Evolutionary conservation across 2,888 invertebrate species (phyloP).

Genomic region (Cephus spinipes): DNA sequence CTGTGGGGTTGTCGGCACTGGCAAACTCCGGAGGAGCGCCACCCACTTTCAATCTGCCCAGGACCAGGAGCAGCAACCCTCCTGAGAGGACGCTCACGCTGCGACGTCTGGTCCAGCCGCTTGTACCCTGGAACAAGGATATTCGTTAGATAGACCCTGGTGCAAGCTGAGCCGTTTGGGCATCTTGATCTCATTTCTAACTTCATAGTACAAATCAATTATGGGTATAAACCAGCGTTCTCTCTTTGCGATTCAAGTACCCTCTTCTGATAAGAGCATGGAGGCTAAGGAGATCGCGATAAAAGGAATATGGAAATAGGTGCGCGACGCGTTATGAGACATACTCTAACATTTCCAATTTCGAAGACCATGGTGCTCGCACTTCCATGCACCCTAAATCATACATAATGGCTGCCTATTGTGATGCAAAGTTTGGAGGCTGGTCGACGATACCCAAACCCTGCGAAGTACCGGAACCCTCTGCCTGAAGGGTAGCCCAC

Average conservation of each 20-base stretch:
- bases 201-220: neutral
- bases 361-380: neutral
- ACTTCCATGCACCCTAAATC: neutral
- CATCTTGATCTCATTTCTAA: neutral
- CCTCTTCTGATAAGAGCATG: neutral
- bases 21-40: slow-evolving; percentile 85
- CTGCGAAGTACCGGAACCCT: neutral
- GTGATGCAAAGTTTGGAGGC: neutral
- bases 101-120: slow-evolving; percentile 70
- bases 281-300: neutral
- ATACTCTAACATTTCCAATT: neutral
- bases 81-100: slow-evolving; percentile 78
- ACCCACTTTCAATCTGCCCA: slow-evolving; percentile 83
- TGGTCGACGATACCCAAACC: neutral
- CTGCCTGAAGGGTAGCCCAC: neutral
- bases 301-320: neutral
- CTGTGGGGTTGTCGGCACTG: slow-evolving; percentile 95
- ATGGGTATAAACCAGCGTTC: neutral
- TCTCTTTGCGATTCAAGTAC: neutral
- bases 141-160: neutral
- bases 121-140: slow-evolving; percentile 69
- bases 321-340: neutral
- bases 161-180: neutral
- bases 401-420: neutral
- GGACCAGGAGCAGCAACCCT: slow-evolving; percentile 77